phyloP scores from a whole-genome alignment of 2,113 vertebrate genomes.

The Saccopteryx bilineata region DNA sequence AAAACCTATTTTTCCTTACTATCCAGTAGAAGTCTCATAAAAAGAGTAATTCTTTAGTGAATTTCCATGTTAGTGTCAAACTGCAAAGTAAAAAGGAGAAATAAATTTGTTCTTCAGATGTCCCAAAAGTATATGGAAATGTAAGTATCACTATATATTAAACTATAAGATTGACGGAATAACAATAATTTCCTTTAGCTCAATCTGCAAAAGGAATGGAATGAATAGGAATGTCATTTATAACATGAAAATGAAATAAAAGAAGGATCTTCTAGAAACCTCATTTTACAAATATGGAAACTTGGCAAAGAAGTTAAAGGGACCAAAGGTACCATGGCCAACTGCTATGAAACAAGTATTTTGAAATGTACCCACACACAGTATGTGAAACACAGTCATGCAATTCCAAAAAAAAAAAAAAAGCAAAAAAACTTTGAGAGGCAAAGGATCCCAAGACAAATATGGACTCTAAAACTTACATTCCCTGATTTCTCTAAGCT shows the following conservation, averaged over 20 bases:
- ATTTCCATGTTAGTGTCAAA: constrained; percentile 52
- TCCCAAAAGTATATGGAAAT: background rate
- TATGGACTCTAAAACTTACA: background rate
- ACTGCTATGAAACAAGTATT: constrained; percentile 14
- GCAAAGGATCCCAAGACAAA: constrained; percentile 32
- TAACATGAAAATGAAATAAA: constrained; percentile 17
- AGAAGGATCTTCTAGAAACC: constrained; percentile 24
- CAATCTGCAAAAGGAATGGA: constrained; percentile 12
- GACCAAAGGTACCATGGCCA: background rate
- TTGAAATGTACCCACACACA: background rate
- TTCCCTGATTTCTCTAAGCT: background rate
- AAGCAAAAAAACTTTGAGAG: background rate
- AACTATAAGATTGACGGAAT: background rate
- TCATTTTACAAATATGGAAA: constrained; percentile 46
- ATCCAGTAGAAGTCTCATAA: constrained; percentile 2
- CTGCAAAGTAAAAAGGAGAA: constrained; percentile 1
- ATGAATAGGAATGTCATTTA: background rate
- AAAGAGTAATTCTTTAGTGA: constrained; percentile 14
- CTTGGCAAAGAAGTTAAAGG: constrained; percentile 20
- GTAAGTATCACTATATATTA: constrained; percentile 1
- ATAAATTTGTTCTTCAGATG: constrained; percentile 49
- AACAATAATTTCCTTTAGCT: constrained; percentile 35
- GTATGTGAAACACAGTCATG: constrained; percentile 24
- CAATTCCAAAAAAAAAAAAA: background rate
- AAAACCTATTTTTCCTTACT: constrained; percentile 8